These are phyloP conservation scores for Huso huso DNA, from an alignment of 2,797 vertebrate species.

Conservation along the genomic window DNA sequence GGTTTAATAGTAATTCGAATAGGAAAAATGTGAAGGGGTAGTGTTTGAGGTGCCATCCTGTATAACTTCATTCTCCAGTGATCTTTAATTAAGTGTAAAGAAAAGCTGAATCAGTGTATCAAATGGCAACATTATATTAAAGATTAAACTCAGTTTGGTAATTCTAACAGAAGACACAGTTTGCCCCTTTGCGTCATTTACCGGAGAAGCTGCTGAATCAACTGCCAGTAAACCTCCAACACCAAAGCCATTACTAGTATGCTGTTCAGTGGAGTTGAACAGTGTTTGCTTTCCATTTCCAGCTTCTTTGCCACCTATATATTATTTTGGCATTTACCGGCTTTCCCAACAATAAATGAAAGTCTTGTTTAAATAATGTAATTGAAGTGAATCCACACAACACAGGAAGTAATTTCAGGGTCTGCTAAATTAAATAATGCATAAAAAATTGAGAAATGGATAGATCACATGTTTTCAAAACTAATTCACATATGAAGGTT, in stretches of 20 bases:
- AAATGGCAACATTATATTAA: not conserved
- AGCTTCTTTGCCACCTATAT: not conserved
- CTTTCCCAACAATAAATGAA: too few species aligned
- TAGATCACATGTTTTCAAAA: too few species aligned
- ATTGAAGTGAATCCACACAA: too few species aligned
- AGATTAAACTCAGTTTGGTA: not conserved
- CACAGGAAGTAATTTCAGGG: too few species aligned
- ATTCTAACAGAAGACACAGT: not conserved
- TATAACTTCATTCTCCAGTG: not conserved
- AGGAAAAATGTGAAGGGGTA: not conserved
- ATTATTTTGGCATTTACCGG: too few species aligned
- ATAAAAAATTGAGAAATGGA: too few species aligned
- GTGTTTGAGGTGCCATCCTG: not conserved
- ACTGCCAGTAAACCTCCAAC: not conserved
- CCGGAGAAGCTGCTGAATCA: not conserved
- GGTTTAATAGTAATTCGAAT: not conserved
- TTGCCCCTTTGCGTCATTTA: conserved; percentile 4
- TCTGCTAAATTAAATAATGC: too few species aligned
- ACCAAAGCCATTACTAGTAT: not conserved
- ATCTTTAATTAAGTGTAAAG: conserved; percentile 6
- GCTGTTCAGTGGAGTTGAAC: not conserved
- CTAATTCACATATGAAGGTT: too few species aligned
- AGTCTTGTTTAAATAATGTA: too few species aligned
- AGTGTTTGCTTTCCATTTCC: not conserved
- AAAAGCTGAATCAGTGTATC: not conserved